Evolutionary conservation across 2,113 vertebrate species (phyloP), one percentile per base, ranked within the genome.

Genomic region (Nibea albiflora): DNA sequence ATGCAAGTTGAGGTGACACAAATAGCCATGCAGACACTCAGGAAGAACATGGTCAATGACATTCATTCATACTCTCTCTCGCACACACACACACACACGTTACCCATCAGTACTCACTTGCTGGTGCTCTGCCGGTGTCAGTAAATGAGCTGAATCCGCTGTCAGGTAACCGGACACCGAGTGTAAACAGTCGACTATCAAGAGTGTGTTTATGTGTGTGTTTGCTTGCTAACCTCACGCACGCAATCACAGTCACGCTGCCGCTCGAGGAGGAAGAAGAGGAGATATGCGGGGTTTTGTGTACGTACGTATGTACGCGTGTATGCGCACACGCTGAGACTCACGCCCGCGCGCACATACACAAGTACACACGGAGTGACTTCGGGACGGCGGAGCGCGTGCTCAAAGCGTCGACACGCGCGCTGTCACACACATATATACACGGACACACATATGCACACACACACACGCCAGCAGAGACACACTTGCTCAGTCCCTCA

Each of bases 21-120:
- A 16, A 35, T 2, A 49, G 26, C 20, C 19, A 47, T 7, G 31
- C 31, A 53, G 22, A 46, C 44, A 76, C 14, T 52, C 3, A 5
- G 2, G 31, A 52, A 63, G 16, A 9, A 54, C 19, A 44, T 6
- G 24, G 22, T 22, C 52, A 50, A 8, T 79, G 75, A 76, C 81
- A 83, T 28, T 19, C 66, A 44, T 44, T 65, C 79, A 78, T 49
- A 35, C 26, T 20, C 24, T n/a, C 24, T 2, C 24, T 2, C 46
- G 0, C 53, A 2, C 14, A n/a, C 57, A 35, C 80, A n/a, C 49
- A 20, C 67, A 19, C 49, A 16, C 70, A n/a, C 14, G 42, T 72
- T 62, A 5, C 5, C 16, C 62, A 3, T 83, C 63, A 53, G 85
- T 93, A 93, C 93, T 94, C 90, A 94, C 93, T 73, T 92, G 90